phyloP scores from a whole-genome alignment of 1,140 invertebrate species.

The Plutomurus gul region DNA sequence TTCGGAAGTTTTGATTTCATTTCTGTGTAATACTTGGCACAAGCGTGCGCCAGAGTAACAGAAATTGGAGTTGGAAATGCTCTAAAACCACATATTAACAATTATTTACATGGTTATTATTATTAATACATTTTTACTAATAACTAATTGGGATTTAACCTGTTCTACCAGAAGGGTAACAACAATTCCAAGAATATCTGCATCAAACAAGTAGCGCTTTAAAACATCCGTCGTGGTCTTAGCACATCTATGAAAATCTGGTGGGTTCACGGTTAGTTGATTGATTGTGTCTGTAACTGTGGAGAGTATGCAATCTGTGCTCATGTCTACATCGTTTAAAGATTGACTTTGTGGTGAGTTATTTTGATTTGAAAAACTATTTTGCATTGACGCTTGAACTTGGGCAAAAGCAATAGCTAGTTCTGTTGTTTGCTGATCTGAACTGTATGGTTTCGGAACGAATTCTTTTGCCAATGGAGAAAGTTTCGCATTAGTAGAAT shows the following conservation, averaged over 20 bases:
- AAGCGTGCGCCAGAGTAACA: conserved; percentile 46
- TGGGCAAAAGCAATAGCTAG: conserved; percentile 35
- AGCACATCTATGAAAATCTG: conserved; percentile 32
- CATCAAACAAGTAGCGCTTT: conserved; percentile 34
- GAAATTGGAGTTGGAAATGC: conserved; percentile 48
- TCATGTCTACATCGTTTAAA: not conserved
- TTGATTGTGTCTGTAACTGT: conserved; percentile 44
- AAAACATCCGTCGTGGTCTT: conserved; percentile 37
- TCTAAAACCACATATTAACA: conserved; percentile 19
- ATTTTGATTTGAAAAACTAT: not conserved
- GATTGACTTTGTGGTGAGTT: not conserved
- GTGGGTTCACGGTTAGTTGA: conserved; percentile 37
- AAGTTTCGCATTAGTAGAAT: not conserved
- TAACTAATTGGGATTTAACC: not conserved
- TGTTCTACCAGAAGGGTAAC: conserved; percentile 48
- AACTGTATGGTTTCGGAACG: conserved; percentile 24
- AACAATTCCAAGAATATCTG: conserved; percentile 48
- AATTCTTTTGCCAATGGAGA: conserved; percentile 45
- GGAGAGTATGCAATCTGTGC: conserved; percentile 31
- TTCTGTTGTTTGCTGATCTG: not conserved
- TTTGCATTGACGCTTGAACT: not conserved
- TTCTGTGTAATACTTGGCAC: conserved; percentile 37
- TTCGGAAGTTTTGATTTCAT: conserved; percentile 34
- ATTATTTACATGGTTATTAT: not conserved
- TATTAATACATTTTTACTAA: not conserved